Conservation (phyloP, 2,797 vertebrate genomes). For the Sus cebifrons region DNA sequence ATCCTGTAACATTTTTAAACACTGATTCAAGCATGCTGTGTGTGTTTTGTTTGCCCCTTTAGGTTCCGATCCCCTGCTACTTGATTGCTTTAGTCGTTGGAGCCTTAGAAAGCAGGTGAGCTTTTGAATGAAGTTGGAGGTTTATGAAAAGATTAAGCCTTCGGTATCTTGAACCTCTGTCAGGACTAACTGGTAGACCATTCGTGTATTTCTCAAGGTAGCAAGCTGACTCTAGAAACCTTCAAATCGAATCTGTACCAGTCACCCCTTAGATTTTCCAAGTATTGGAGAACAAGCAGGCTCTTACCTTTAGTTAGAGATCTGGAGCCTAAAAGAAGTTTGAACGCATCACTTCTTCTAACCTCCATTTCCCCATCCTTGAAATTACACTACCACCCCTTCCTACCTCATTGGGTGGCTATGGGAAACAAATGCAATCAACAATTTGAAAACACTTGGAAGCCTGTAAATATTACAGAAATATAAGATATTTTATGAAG, state of each 20-base stretch:
- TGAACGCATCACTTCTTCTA: neutral
- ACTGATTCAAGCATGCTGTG: neutral
- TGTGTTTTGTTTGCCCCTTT: slow-evolving; percentile 59
- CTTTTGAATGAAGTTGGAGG: slow-evolving; percentile 13
- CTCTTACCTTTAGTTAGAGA: neutral
- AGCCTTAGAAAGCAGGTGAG: slow-evolving; percentile 97
- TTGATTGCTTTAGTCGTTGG: slow-evolving; percentile 97
- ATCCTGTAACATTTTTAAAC: neutral
- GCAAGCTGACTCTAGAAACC: slow-evolving; percentile 18
- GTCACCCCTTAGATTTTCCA: neutral
- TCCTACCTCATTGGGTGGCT: neutral
- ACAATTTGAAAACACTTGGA: neutral
- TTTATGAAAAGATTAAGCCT: slow-evolving; percentile 17
- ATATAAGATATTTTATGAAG: neutral
- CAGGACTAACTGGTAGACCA: neutral
- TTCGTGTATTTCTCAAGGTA: slow-evolving; percentile 2
- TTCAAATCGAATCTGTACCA: neutral
- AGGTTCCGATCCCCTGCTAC: slow-evolving; percentile 98
- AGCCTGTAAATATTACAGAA: slow-evolving; percentile 16
- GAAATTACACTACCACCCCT: neutral
- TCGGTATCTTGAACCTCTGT: neutral
- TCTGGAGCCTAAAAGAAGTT: neutral
- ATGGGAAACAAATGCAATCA: neutral
- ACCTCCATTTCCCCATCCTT: neutral
- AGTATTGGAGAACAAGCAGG: neutral